phyloP scores from a whole-genome alignment of 1,140 invertebrate genomes.

The Trichonephila inaurata region DNA sequence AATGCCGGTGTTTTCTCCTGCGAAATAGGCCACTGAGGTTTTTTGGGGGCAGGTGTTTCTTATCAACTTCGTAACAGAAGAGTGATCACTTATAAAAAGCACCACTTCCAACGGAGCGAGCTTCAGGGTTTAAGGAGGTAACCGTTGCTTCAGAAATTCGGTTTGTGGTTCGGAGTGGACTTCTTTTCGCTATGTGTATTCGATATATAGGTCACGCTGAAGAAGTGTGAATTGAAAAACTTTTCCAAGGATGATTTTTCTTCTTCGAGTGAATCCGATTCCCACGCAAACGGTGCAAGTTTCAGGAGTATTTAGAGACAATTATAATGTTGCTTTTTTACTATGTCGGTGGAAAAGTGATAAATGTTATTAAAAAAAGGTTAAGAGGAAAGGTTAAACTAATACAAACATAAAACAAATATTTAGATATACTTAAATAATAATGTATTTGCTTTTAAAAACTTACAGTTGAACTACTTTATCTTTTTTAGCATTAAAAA shows the following conservation, averaged over 20 bases:
- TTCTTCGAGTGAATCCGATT: not conserved
- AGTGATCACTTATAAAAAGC: slow-evolving; percentile 62
- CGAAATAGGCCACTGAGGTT: slow-evolving; percentile 70
- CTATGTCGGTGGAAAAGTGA: too few species aligned
- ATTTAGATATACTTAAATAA: too few species aligned
- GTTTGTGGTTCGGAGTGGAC: not conserved
- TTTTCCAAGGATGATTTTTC: not conserved
- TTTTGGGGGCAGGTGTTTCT: slow-evolving; percentile 62
- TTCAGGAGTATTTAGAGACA: too few species aligned
- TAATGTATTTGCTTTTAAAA: too few species aligned
- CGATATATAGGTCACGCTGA: slow-evolving; percentile 41
- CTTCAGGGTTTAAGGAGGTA: slow-evolving; percentile 29
- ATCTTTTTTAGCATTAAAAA: too few species aligned
- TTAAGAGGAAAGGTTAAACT: too few species aligned
- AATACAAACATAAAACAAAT: too few species aligned
- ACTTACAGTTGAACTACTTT: too few species aligned
- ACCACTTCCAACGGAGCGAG: slow-evolving; percentile 23
- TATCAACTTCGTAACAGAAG: slow-evolving; percentile 45
- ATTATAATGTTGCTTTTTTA: too few species aligned
- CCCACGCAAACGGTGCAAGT: not conserved
- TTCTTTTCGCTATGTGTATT: slow-evolving; percentile 7
- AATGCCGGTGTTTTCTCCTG: slow-evolving; percentile 64
- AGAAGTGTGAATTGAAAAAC: slow-evolving; percentile 7
- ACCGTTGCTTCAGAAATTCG: slow-evolving; percentile 6
- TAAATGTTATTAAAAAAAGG: too few species aligned